phyloP scores from a whole-genome alignment of 2,797 vertebrate genomes.

The Acanthurus leucopareius region DNA sequence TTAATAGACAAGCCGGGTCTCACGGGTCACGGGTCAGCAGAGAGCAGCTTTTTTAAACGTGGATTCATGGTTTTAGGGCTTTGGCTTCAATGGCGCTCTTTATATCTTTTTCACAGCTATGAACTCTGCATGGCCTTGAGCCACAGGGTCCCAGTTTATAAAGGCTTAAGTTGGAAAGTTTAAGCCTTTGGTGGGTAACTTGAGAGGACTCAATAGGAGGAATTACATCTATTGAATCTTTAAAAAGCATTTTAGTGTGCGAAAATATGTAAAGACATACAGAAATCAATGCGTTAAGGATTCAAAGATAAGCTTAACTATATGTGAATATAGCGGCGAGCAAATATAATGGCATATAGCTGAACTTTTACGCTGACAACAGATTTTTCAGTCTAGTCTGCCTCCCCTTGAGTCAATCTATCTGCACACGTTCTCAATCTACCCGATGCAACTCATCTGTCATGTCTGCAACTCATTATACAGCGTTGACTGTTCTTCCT shows the following conservation, averaged over 20 bases:
- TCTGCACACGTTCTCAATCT: constrained; percentile 20
- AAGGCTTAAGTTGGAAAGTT: constrained; percentile 55
- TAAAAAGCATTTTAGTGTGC: background rate
- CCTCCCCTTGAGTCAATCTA: constrained; percentile 6
- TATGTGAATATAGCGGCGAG: background rate
- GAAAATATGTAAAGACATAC: constrained; percentile 12
- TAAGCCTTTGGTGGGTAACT: constrained; percentile 45
- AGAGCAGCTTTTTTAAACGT: constrained; percentile 81
- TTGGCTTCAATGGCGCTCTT: constrained; percentile 74
- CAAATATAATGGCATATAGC: background rate
- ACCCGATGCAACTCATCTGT: constrained; percentile 53
- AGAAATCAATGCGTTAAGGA: constrained; percentile 12
- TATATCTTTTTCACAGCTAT: constrained; percentile 81
- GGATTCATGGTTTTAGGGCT: constrained; percentile 81
- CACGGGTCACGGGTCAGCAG: constrained; percentile 75
- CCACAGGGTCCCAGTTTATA: constrained; percentile 66
- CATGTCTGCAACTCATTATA: constrained; percentile 60
- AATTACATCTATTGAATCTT: background rate
- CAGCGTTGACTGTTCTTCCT: constrained; percentile 55
- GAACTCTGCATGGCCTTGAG: constrained; percentile 79
- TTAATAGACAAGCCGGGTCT: constrained; percentile 85
- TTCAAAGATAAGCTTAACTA: background rate
- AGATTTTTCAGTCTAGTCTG: background rate
- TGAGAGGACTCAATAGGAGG: constrained; percentile 11
- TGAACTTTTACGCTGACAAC: background rate